These are phyloP conservation scores for Notarius quadriscutis DNA, from an alignment of 2,113 vertebrate species.

Conservation along the genomic window DNA sequence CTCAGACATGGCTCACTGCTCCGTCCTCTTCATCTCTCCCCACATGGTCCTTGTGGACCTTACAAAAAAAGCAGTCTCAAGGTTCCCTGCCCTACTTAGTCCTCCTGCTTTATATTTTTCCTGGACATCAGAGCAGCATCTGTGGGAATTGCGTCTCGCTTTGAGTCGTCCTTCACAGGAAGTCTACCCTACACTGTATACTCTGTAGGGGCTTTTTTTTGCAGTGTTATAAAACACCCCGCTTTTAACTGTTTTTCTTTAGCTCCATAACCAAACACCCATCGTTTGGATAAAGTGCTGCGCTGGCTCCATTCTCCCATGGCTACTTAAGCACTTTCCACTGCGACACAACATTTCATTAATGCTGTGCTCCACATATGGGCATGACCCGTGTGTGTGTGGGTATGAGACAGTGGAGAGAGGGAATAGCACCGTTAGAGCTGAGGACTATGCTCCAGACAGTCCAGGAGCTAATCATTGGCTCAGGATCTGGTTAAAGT, in stretches of 20 bases:
- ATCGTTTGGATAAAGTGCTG: conserved; percentile 10
- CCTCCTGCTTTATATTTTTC: conserved; percentile 61
- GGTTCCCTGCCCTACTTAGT: conserved; percentile 51
- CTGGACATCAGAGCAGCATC: conserved; percentile 50
- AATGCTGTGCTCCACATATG: conserved; percentile 37
- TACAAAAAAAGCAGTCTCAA: conserved; percentile 41
- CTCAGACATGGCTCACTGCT: conserved; percentile 57
- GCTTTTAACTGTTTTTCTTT: conserved; percentile 31
- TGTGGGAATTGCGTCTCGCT: conserved; percentile 52
- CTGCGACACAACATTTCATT: conserved; percentile 58
- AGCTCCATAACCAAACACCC: not conserved
- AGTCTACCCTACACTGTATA: conserved; percentile 37
- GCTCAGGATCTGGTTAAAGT: not conserved
- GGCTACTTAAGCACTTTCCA: conserved; percentile 63
- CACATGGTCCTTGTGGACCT: conserved; percentile 48
- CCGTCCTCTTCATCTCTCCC: conserved; percentile 39
- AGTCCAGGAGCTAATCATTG: not conserved
- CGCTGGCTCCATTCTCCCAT: conserved; percentile 59
- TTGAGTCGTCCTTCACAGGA: conserved; percentile 36
- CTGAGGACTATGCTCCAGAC: not conserved
- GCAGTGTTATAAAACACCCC: not conserved
- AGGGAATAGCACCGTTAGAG: not conserved
- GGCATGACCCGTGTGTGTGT: not conserved
- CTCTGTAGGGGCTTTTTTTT: conserved; percentile 1
- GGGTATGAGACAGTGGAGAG: not conserved